Conservation (phyloP, 2,797 vertebrate genomes). For the Cynopterus sphinx region DNA sequence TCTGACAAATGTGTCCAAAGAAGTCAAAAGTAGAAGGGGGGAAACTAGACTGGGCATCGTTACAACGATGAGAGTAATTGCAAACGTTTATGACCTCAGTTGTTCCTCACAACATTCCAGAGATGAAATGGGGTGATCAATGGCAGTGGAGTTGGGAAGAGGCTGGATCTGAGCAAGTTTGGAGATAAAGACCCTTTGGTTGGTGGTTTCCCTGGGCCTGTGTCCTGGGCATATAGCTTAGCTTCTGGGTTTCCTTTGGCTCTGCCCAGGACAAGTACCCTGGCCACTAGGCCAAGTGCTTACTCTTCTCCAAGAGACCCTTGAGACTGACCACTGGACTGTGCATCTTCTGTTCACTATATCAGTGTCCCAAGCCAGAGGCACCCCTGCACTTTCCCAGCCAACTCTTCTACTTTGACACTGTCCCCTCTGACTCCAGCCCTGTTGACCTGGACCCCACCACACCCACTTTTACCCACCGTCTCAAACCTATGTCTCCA, state of each 20-base stretch:
- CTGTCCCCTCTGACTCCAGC: background rate
- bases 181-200: background rate
- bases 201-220: fast-evolving
- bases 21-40: background rate
- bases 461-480: background rate
- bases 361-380: background rate
- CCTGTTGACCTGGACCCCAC: background rate
- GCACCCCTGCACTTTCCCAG: background rate
- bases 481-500: background rate
- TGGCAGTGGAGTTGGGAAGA: too few species aligned
- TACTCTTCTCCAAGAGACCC: background rate
- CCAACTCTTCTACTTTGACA: background rate
- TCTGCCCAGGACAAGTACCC: background rate
- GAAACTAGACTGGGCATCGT: background rate
- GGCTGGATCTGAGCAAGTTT: background rate
- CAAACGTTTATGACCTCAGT: background rate
- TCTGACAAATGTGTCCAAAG: background rate
- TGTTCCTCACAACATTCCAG: background rate
- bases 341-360: background rate
- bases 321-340: background rate
- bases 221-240: background rate
- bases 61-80: background rate
- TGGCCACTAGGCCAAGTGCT: background rate
- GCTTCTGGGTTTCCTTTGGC: background rate
- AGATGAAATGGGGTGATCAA: background rate